Conservation (phyloP, 2,797 vertebrate genomes). For the Lutjanus campechanus region DNA sequence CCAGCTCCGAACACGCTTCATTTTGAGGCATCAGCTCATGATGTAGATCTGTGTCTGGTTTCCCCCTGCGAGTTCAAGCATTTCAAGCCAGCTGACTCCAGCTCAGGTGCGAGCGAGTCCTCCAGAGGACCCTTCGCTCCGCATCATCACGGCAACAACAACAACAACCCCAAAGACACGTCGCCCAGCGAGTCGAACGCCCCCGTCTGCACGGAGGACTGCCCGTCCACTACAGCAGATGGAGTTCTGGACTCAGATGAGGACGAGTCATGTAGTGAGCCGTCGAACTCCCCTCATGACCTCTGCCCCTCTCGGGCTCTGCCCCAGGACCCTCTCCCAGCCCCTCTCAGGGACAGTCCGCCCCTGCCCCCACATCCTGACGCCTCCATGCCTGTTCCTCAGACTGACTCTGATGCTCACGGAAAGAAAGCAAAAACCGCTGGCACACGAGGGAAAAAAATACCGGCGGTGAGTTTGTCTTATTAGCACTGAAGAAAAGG, state of each 20-base stretch:
- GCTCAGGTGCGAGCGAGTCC: constrained; percentile 86
- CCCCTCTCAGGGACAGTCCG: constrained; percentile 88
- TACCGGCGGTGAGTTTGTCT: constrained; percentile 63
- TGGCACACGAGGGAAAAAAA: constrained; percentile 77
- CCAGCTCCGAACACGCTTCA: constrained; percentile 75
- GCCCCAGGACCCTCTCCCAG: constrained; percentile 87
- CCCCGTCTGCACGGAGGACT: constrained; percentile 87
- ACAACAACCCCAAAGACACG: constrained; percentile 79
- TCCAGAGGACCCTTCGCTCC: constrained; percentile 85
- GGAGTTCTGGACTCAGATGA: constrained; percentile 91
- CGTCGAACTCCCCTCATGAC: constrained; percentile 68
- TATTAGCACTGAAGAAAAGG: background rate
- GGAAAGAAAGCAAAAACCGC: constrained; percentile 71
- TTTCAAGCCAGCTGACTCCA: constrained; percentile 84
- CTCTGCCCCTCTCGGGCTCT: constrained; percentile 63
- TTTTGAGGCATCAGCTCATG: constrained; percentile 86
- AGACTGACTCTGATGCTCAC: constrained; percentile 81
- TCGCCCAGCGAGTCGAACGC: constrained; percentile 92
- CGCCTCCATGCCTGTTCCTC: constrained; percentile 92
- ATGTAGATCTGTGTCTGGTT: constrained; percentile 95
- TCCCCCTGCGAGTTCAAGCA: constrained; percentile 98
- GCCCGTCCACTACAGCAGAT: constrained; percentile 89
- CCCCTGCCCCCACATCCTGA: constrained; percentile 90
- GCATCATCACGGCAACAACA: constrained; percentile 67
- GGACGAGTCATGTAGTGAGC: constrained; percentile 82